Conservation (phyloP, 2,888 invertebrate genomes). For the Pteria penguin region DNA sequence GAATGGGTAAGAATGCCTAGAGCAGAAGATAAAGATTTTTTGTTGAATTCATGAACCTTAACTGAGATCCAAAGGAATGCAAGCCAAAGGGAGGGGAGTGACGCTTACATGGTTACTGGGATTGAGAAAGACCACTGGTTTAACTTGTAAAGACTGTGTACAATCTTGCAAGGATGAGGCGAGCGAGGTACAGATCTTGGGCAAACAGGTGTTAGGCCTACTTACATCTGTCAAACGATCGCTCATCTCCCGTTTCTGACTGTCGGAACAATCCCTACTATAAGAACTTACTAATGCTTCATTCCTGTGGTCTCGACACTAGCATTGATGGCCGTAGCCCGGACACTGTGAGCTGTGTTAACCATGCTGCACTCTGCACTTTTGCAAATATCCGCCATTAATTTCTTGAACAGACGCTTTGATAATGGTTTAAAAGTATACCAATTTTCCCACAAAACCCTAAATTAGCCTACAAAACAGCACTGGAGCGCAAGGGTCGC, state of each 20-base stretch:
- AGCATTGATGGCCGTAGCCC: neutral
- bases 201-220: neutral
- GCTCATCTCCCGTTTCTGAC: neutral
- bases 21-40: neutral
- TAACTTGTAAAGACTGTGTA: too few relatives aligned
- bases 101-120: neutral
- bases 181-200: neutral
- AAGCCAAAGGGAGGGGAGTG: neutral
- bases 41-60: neutral
- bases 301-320: too few relatives aligned
- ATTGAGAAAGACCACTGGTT: neutral
- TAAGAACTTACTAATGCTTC: too few relatives aligned
- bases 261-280: neutral
- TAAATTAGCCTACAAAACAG: slow-evolving; percentile 4
- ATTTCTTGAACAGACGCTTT: neutral
- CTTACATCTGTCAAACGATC: neutral
- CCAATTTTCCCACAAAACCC: neutral
- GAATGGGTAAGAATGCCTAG: neutral
- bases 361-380: neutral
- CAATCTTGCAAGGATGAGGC: neutral
- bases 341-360: neutral
- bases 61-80: neutral
- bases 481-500: slow-evolving; percentile 7
- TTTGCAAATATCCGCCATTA: neutral
- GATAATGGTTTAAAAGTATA: neutral